Conservation (phyloP, 2,888 invertebrate species). For the Trichogramma dendrolimi region DNA sequence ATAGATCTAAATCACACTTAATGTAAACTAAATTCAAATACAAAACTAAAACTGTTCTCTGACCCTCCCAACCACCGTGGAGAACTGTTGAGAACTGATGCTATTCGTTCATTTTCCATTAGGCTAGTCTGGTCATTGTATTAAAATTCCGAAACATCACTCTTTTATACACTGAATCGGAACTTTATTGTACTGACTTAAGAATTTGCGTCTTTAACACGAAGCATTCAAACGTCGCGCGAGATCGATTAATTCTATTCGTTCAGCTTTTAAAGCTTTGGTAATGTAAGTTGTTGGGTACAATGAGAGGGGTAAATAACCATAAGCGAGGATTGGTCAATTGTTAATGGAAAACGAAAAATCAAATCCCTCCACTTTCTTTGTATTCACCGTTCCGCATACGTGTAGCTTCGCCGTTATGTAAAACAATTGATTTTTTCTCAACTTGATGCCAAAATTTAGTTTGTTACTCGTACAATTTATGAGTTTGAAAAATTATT, state of each 20-base stretch:
- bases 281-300: neutral
- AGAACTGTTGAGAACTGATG: constrained; percentile 38
- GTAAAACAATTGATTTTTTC: neutral
- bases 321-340: neutral
- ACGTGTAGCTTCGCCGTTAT: neutral
- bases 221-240: neutral
- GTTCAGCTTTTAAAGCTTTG: constrained; percentile 2
- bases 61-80: constrained; percentile 39
- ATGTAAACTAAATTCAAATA: no score
- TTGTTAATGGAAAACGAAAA: neutral
- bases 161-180: neutral
- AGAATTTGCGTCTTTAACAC: constrained; percentile 6
- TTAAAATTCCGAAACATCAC: constrained; percentile 29
- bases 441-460: no score
- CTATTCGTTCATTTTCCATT: constrained; percentile 24
- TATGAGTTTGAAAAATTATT: no score
- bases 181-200: constrained; percentile 18
- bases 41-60: constrained; percentile 17
- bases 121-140: constrained; percentile 31
- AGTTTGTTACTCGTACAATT: no score
- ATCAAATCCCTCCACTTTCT: neutral
- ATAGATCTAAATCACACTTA: no score
- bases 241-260: constrained; percentile 16
- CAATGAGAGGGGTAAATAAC: neutral
- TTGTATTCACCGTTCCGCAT: neutral